Conservation (phyloP, 2,797 vertebrate species). For the Gastrophryne carolinensis region DNA sequence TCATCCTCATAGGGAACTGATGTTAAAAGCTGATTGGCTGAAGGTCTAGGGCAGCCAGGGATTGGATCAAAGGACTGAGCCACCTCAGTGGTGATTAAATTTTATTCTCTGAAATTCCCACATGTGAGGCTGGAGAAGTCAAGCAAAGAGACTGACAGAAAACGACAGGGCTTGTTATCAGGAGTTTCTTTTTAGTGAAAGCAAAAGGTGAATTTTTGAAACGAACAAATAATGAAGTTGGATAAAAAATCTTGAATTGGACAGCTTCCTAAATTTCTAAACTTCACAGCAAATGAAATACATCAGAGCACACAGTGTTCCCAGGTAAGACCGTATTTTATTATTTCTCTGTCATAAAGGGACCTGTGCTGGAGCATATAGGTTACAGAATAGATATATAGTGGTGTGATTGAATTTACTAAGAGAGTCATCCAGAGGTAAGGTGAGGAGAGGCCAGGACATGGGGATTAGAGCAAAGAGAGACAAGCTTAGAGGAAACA, state of each 20-base stretch:
- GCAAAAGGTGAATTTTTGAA: background rate
- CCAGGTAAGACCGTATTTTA: slow-evolving; percentile 20
- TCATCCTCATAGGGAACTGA: slow-evolving; percentile 41
- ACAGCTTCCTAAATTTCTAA: background rate
- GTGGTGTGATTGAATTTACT: background rate
- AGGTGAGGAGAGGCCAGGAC: slow-evolving; percentile 32
- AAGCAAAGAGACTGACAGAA: slow-evolving; percentile 35
- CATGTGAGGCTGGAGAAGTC: slow-evolving; percentile 35
- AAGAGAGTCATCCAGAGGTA: slow-evolving; percentile 29
- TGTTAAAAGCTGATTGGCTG: slow-evolving; percentile 45
- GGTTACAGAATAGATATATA: background rate
- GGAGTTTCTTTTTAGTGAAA: background rate
- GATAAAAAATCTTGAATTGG: background rate
- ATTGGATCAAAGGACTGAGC: slow-evolving; percentile 52
- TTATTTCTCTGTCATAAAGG: background rate
- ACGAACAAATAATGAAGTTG: slow-evolving; percentile 11
- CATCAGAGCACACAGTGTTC: background rate
- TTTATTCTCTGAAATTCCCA: slow-evolving; percentile 52
- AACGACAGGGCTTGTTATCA: background rate
- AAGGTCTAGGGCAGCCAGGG: slow-evolving; percentile 22
- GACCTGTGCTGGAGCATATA: background rate
- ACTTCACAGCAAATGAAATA: background rate
- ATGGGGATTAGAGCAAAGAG: slow-evolving; percentile 28
- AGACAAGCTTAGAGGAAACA: slow-evolving; percentile 25
- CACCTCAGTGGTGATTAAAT: slow-evolving; percentile 48